A percentile compares a stretch with the other conserved stretches of the same genome.
Evolutionary conservation across 1,140 invertebrate genomes (phyloP).

Genomic region (Prorops nasuta): DNA sequence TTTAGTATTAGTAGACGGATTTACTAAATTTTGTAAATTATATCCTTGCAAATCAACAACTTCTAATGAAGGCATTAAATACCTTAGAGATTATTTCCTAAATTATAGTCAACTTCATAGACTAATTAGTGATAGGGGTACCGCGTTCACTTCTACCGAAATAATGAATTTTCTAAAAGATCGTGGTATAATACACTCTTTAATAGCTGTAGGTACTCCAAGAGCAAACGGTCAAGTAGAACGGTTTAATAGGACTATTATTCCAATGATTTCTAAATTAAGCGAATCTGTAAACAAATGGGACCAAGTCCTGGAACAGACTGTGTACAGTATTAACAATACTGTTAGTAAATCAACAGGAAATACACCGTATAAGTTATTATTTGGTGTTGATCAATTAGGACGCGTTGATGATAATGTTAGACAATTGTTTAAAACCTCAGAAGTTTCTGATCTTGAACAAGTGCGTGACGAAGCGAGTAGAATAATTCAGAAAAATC

Average conservation of each 20-base stretch:
- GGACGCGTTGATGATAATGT: not conserved
- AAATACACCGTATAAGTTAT: not conserved
- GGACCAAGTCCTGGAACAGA: not conserved
- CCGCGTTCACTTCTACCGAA: not conserved
- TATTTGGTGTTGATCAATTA: slow-evolving; percentile 2
- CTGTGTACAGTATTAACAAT: slow-evolving; percentile 5
- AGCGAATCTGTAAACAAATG: not conserved
- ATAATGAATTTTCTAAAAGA: not conserved
- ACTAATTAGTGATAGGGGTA: not conserved
- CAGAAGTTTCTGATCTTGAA: not conserved
- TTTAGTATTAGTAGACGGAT: slow-evolving; percentile 2
- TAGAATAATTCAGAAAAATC: not conserved
- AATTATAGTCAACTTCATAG: not conserved
- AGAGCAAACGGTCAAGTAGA: slow-evolving; percentile 5
- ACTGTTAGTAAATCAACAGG: not conserved
- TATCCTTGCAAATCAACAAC: not conserved
- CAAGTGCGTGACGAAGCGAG: not conserved
- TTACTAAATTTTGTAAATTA: slow-evolving; percentile 10
- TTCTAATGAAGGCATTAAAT: not conserved
- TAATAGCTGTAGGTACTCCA: not conserved
- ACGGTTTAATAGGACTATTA: slow-evolving; percentile 1
- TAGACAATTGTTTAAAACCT: not conserved
- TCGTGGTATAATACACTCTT: not conserved
- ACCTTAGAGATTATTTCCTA: not conserved
- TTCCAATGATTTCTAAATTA: slow-evolving; percentile 5